Base-by-base conservation (phyloP, 2,888 invertebrate species). In the Melolontha melolontha region DNA sequence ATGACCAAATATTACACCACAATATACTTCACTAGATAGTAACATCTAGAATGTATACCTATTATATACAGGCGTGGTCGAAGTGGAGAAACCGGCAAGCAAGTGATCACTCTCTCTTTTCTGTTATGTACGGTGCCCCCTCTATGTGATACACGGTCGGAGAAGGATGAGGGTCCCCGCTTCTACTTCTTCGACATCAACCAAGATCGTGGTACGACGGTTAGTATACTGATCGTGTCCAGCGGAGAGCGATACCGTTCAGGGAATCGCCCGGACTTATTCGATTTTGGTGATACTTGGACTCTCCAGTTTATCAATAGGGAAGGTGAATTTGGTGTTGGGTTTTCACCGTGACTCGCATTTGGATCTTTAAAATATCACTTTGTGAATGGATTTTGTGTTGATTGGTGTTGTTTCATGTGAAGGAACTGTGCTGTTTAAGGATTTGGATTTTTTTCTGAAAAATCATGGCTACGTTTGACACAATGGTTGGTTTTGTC, bases 171-270 rank as follows among this genome's bases (percentile, higher is more conserved):
- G 11, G 51, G 41, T 41, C 42, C 54, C 54, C 49, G 40, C 64
- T 50, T 65, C 41, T 54, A 17, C 40, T 12, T 44, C 59, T 59
- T 59, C 72, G 69, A 64, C 67, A 68, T 66, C 71, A 27, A n/a
- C 29, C 51, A 42, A 57, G 57, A 57, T 11, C 10, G 27, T 57
- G 17, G 42, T 42, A 17, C 12, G 22, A 12, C 42, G 42, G 57
- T 57, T 39, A 12, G 57, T 42, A 27, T 12, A 42, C 22, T 17
- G 57, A 57, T 57, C 22, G 41, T 42, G 22, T 17, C 17, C n/a
- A 16, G 40, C 17, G 40, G 17, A 49, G 10, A 22, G 11, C 11
- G 17, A 17, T 49, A 22, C 11, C 1, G 17, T 49, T 49, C 17
- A 17, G 17, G 7, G 49, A 49, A 11, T 49, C 17, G 2, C 5